phyloP scores from a whole-genome alignment of 1,140 invertebrate species.

The Euwallacea fornicatus region DNA sequence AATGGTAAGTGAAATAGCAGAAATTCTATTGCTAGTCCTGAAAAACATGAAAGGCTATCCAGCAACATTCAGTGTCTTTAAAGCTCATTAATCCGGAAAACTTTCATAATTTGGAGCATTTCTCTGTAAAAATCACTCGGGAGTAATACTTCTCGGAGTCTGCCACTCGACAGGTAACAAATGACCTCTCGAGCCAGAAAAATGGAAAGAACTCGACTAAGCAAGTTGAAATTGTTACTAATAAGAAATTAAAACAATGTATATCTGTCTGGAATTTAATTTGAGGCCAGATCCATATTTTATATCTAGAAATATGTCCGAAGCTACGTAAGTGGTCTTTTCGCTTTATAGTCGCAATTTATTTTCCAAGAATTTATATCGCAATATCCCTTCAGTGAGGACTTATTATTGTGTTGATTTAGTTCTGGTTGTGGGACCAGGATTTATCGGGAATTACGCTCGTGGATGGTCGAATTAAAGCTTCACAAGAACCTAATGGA shows the following conservation, averaged over 20 bases:
- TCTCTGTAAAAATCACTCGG: slow-evolving; percentile 1
- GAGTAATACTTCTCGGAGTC: slow-evolving; percentile 14
- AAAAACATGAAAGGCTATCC: too few species aligned
- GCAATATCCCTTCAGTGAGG: slow-evolving; percentile 7
- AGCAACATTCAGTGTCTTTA: too few species aligned
- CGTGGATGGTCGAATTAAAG: background rate
- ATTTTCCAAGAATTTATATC: slow-evolving; percentile 4
- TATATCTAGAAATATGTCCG: slow-evolving; percentile 13
- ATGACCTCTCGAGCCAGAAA: slow-evolving; percentile 12
- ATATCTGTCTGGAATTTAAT: slow-evolving; percentile 27
- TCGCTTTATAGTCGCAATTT: slow-evolving; percentile 21
- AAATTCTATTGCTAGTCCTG: too few species aligned
- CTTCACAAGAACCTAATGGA: background rate
- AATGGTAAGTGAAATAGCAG: too few species aligned
- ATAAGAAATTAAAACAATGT: slow-evolving; percentile 31
- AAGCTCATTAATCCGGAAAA: background rate
- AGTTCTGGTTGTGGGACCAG: slow-evolving; percentile 3
- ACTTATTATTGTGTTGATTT: slow-evolving; percentile 17
- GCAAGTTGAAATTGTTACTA: slow-evolving; percentile 13
- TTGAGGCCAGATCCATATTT: slow-evolving; percentile 19
- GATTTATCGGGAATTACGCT: slow-evolving; percentile 3
- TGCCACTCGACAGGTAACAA: slow-evolving; percentile 18
- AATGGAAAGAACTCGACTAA: slow-evolving; percentile 16
- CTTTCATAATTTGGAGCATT: slow-evolving; percentile 2
- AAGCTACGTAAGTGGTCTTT: slow-evolving; percentile 9